Percentiles rank a stretch among this genome's conserved stretches.
phyloP scores from a whole-genome alignment of 2,113 vertebrate genomes.

The Engystomops pustulosus region DNA sequence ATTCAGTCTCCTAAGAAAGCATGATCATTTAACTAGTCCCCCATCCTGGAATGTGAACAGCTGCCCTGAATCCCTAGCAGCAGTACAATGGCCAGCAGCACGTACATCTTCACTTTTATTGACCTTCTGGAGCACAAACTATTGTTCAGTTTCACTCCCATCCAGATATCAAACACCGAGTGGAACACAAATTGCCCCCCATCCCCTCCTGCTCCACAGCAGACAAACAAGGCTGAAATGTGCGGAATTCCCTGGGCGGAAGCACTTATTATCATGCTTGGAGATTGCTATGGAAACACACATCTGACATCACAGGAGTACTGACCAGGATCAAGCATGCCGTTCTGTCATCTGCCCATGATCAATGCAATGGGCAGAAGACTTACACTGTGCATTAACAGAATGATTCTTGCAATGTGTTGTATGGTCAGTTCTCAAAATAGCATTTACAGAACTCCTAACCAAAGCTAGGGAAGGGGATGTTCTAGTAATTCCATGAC shows the following conservation, averaged over 20 bases:
- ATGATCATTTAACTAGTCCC: conserved; percentile 16
- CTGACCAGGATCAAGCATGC: neutral
- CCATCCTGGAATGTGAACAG: conserved; percentile 25
- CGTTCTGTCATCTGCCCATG: neutral
- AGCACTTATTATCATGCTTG: conserved; percentile 11
- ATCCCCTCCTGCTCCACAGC: neutral
- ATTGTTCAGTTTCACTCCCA: neutral
- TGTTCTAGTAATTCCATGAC: too few species aligned
- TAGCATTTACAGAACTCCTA: too few species aligned
- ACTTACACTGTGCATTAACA: too few species aligned
- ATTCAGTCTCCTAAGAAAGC: neutral
- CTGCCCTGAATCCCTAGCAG: conserved; percentile 26
- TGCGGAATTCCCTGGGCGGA: neutral
- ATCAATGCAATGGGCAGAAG: neutral
- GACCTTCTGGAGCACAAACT: neutral
- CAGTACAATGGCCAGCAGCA: neutral
- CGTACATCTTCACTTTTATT: neutral
- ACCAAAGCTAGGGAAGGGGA: too few species aligned
- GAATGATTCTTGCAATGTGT: too few species aligned
- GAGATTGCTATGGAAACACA: conserved; percentile 39
- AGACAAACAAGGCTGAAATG: neutral
- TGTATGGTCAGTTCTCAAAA: too few species aligned
- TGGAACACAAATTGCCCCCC: neutral
- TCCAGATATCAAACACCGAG: neutral
- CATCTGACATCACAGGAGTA: conserved; percentile 12